Evolutionary conservation across 2,113 vertebrate genomes (phyloP).

Genomic region (Cinclus cinclus): DNA sequence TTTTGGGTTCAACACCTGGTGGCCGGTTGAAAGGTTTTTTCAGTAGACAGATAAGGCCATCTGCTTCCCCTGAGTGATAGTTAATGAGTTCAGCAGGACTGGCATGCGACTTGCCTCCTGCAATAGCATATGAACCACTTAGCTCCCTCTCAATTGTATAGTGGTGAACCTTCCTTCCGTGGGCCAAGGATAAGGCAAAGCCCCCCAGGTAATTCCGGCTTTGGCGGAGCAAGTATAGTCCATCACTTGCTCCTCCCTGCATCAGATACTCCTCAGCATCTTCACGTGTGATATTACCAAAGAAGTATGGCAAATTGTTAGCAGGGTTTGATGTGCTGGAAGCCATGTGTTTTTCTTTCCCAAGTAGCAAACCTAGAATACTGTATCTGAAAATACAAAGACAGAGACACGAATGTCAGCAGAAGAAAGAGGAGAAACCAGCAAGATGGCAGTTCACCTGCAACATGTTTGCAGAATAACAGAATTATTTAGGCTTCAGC

Average conservation of each 20-base stretch:
- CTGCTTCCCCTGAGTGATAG: conserved; percentile 87
- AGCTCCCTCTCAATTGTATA: conserved; percentile 92
- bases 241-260: conserved; percentile 80
- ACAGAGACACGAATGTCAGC: neutral
- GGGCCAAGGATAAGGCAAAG: conserved; percentile 86
- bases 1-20: conserved; percentile 87
- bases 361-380: neutral
- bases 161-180: conserved; percentile 83
- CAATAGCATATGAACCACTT: conserved; percentile 86
- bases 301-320: conserved; percentile 86
- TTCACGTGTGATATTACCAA: conserved; percentile 94
- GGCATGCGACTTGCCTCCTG: conserved; percentile 86
- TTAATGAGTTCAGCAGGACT: conserved; percentile 86
- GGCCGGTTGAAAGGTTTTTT: conserved; percentile 87
- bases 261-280: conserved; percentile 88
- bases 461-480: neutral
- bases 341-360: conserved; percentile 36
- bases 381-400: neutral
- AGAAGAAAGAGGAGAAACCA: neutral
- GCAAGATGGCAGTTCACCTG: neutral
- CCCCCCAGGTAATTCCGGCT: conserved; percentile 93
- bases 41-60: conserved; percentile 89
- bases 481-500: neutral
- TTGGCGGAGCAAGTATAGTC: conserved; percentile 88
- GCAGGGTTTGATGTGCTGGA: conserved; percentile 71